Conservation (phyloP, 2,888 invertebrate genomes). For the Lymantria dispar region DNA sequence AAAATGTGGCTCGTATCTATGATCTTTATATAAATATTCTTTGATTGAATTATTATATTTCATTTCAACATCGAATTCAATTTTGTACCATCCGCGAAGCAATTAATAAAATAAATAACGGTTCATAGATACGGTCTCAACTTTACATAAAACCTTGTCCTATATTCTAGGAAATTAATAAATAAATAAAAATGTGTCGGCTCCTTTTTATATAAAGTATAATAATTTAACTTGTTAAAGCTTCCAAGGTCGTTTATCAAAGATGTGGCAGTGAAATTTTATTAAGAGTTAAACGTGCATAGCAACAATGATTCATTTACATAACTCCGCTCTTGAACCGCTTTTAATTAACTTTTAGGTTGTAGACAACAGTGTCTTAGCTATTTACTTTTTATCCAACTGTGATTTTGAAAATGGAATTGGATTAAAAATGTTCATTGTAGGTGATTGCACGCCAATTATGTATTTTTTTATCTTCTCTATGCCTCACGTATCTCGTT, state of each 20-base stretch:
- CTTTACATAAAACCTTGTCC: background rate
- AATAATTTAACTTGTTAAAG: constrained; percentile 28
- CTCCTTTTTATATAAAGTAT: constrained; percentile 30
- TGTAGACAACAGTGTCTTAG: constrained; percentile 34
- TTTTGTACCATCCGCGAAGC: too few relatives aligned
- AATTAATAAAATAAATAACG: too few relatives aligned
- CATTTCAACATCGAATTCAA: too few relatives aligned
- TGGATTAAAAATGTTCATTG: constrained; percentile 22
- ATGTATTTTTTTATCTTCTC: constrained; percentile 12
- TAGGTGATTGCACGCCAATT: constrained; percentile 22
- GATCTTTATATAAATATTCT: too few relatives aligned
- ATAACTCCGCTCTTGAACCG: constrained; percentile 49
- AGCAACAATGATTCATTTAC: constrained; percentile 67
- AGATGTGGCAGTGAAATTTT: constrained; percentile 48
- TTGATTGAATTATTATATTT: too few relatives aligned
- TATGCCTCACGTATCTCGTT: constrained; percentile 22
- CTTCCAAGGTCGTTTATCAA: constrained; percentile 43
- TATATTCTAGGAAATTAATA: constrained; percentile 17
- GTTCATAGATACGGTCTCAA: too few relatives aligned
- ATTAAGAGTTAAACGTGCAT: constrained; percentile 48
- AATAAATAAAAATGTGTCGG: constrained; percentile 30
- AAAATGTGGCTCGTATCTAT: too few relatives aligned
- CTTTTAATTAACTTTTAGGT: constrained; percentile 60
- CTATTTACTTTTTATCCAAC: constrained; percentile 25
- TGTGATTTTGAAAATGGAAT: constrained; percentile 28